phyloP scores from a whole-genome alignment of 2,113 vertebrate genomes.

The Poeciliopsis occidentalis region DNA sequence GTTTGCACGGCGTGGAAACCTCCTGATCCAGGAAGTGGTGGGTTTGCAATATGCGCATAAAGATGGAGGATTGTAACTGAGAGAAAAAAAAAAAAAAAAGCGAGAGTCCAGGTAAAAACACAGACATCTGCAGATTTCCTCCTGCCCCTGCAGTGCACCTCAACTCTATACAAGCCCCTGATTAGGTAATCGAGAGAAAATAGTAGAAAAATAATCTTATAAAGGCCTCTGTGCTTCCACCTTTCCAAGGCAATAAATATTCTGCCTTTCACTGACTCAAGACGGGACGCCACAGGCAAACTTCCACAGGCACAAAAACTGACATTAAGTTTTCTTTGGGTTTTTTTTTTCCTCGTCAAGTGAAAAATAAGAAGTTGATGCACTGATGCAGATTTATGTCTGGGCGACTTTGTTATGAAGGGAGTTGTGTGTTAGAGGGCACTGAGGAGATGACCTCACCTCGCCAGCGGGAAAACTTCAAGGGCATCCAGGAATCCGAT shows the following conservation, averaged over 20 bases:
- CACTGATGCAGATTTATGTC: conserved; percentile 21
- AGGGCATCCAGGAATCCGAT: conserved; percentile 35
- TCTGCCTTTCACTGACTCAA: conserved; percentile 7
- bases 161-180: conserved; percentile 40
- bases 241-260: conserved; percentile 37
- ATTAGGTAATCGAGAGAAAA: conserved; percentile 52
- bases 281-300: conserved; percentile 7
- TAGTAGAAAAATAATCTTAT: conserved; percentile 42
- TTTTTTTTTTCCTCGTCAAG: background rate
- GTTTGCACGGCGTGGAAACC: conserved; percentile 22
- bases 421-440: conserved; percentile 15
- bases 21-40: conserved; percentile 10
- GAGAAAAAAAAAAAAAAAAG: background rate
- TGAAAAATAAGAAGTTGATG: background rate
- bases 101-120: conserved; percentile 27
- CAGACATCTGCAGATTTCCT: conserved; percentile 40
- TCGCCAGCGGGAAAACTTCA: conserved; percentile 23
- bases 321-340: background rate
- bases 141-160: conserved; percentile 41
- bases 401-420: conserved; percentile 3
- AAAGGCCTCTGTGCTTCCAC: conserved; percentile 29
- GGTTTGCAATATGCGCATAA: background rate
- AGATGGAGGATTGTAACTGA: background rate
- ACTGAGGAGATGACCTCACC: conserved; percentile 39
- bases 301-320: background rate